Base-by-base conservation (phyloP, 2,888 invertebrate species). In the Trichopoda pennipes region DNA sequence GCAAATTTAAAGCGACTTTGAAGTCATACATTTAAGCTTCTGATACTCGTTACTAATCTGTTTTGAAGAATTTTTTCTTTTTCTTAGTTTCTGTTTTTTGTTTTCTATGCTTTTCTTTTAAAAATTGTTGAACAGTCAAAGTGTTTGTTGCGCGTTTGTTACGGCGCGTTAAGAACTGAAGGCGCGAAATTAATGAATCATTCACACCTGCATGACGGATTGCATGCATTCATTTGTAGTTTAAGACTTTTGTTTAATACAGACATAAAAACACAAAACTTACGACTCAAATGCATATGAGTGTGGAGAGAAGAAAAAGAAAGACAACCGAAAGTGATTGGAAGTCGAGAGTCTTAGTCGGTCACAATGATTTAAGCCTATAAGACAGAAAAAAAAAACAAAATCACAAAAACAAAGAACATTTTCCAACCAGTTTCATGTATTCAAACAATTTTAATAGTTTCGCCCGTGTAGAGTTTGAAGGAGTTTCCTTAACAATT, bases 201-300 rank as follows among this genome's bases (percentile, higher is more conserved):
- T 90, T 90, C 90, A 89, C 90, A 90, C 90, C 90, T 90, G 90
- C 90, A 90, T 90, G 90, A 89, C 89, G 90, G 88, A 90, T 89
- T 89, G 88, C 87, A 86, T 78, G 84, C 68, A 78, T 84, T 83
- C 77, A 80, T 75, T 81, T 79, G 49, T 61, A 49, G 47, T 72
- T 64, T 73, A 66, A 75, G 23, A 80, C 53, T 76, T 77, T 79
- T 38, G 12, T 12, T 38, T 53, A 80, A 70, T 78, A 69, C 42
- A 68, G 42, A 83, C 69, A 61, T 64, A 49, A 64, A 72, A n/a
- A 44, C 14, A 73, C 44, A 17, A 68, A 23, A 70, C n/a, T 49
- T 49, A 51, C 42, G 9, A 47, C 14, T 9, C 2, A 9, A n/a
- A 17, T 49, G 58, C 47, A 47, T 7, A 38, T n/a, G 44, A 56